These are phyloP conservation scores for Knipowitschia caucasica DNA, from an alignment of 2,797 vertebrate genomes.

Conservation along the genomic window DNA sequence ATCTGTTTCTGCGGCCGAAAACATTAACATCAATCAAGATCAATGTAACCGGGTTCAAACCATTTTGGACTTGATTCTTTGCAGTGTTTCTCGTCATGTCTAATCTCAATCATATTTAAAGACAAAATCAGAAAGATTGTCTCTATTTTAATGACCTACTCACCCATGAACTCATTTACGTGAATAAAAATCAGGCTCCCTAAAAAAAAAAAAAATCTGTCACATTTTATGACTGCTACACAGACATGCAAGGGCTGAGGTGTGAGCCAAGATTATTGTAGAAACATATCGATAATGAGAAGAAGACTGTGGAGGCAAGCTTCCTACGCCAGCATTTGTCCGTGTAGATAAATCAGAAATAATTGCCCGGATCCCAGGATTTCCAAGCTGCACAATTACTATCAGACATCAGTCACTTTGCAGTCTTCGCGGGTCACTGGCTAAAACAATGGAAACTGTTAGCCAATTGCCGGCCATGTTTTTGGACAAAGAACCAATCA, in stretches of 20 bases:
- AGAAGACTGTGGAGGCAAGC: conserved; percentile 57
- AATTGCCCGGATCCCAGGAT: conserved; percentile 67
- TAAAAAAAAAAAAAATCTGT: conserved; percentile 37
- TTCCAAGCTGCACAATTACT: conserved; percentile 51
- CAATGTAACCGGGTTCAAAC: too few species aligned
- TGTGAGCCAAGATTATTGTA: conserved; percentile 51
- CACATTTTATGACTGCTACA: conserved; percentile 33
- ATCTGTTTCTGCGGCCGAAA: too few species aligned
- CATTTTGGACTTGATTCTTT: too few species aligned
- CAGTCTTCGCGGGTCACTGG: conserved; percentile 59
- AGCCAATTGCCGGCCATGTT: conserved; percentile 56
- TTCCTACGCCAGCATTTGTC: conserved; percentile 71
- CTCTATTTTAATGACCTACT: conserved; percentile 44
- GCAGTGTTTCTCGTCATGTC: conserved; percentile 17
- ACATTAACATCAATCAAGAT: too few species aligned
- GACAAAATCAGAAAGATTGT: conserved; percentile 34
- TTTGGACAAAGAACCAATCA: conserved; percentile 28
- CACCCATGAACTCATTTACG: conserved; percentile 58
- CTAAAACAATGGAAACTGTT: conserved; percentile 49
- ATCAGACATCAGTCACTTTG: conserved; percentile 69
- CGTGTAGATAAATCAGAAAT: conserved; percentile 78
- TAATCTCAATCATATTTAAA: conserved; percentile 22
- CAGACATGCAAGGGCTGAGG: conserved; percentile 46
- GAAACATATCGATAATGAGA: conserved; percentile 69
- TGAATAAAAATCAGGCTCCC: conserved; percentile 39